Base-by-base conservation (phyloP, 2,888 invertebrate species). In the Selenia dentaria region DNA sequence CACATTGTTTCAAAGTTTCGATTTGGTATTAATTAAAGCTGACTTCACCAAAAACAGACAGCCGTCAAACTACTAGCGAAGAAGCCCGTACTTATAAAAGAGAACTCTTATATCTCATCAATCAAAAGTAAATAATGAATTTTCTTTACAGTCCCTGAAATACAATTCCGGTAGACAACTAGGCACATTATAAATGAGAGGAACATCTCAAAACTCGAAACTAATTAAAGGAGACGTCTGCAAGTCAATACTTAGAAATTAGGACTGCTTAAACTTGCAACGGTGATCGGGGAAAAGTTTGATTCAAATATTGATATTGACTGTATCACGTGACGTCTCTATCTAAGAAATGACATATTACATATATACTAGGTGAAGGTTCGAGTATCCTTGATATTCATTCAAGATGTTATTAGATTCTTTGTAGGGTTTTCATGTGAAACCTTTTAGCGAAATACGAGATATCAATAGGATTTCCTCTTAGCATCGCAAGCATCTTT, bases 181-280 rank as follows among this genome's bases (percentile, higher is more conserved):
- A 69, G 70, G 73, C 67, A 70, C 77, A 78, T 80, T 79, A 83
- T 80, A 84, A 85, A 85, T 82, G 78, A 82, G 74, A 59, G 67
- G 64, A 69, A 69, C 70, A 69, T 73, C 73, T 77, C 74, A 72
- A 73, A 80, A 71, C 74, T 77, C 62, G 70, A 75, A 89, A 86
- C 85, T 86, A 88, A 89, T 89, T 89, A 84, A 87, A 87, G 71
- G 64, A 72, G 69, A 67, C 39, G 46, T 53, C 51, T 70, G 70
- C 73, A 73, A 84, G 85, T 84, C 86, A 81, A 89, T 89, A 83
- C 83, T 83, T 62, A 43, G 79, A 80, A 84, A 86, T 85, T 81
- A 83, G 83, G 83, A 83, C 72, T 35, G 51, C 41, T 51, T 46
- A 26, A 80, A 79, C 79, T 85, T 73, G 76, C 79, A 69, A 72